Evolutionary conservation across 30 jellyfish, hydroid and myxozoan genomes (phyloP).

Genomic region (Turritopsis dohrnii): DNA sequence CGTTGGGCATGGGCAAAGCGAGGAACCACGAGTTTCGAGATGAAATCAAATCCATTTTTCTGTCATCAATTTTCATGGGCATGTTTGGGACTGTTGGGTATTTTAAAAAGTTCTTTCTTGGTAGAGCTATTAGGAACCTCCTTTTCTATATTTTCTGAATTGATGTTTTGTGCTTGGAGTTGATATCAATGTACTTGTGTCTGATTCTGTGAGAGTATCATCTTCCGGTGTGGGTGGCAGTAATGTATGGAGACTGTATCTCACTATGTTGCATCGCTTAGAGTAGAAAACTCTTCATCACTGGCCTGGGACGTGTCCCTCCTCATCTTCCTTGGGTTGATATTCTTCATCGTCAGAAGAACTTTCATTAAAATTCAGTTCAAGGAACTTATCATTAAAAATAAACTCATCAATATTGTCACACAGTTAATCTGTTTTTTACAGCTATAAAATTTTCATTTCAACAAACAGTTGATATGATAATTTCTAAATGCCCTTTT

Average conservation of each 20-base stretch:
- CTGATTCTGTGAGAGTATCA: conserved; percentile 5
- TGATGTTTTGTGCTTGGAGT: conserved; percentile 16
- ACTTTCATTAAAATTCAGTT: conserved; percentile 47
- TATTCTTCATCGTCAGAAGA: conserved; percentile 80
- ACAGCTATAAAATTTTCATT: not conserved
- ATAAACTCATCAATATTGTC: not conserved
- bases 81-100: conserved; percentile 27
- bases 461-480: too few relatives aligned
- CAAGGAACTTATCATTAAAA: conserved; percentile 47
- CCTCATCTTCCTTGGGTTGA: conserved; percentile 64
- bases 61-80: not conserved
- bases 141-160: conserved; percentile 17
- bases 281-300: conserved; percentile 25
- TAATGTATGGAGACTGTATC: not conserved
- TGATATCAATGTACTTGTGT: not conserved
- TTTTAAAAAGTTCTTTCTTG: not conserved
- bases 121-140: not conserved
- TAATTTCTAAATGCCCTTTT: too few relatives aligned
- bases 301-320: conserved; percentile 31
- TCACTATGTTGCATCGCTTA: conserved; percentile 15
- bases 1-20: conserved; percentile 58
- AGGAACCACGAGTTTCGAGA: conserved; percentile 49
- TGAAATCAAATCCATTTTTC: conserved; percentile 53
- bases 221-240: conserved; percentile 11
- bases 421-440: not conserved